phyloP scores from a whole-genome alignment of 2,888 invertebrate species.

The Cetonia aurata region DNA sequence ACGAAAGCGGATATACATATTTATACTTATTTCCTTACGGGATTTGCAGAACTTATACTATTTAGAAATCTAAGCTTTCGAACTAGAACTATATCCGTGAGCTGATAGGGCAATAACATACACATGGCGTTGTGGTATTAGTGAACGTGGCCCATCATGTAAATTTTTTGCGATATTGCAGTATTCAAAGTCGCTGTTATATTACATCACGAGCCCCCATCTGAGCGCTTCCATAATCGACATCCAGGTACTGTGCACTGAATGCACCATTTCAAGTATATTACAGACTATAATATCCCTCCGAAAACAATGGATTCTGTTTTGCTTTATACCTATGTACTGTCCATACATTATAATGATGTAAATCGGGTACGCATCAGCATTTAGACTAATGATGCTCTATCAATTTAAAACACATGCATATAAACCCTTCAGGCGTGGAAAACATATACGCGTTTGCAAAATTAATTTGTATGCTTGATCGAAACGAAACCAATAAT shows the following conservation, averaged over 20 bases:
- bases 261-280: constrained; percentile 10
- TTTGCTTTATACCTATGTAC: too few relatives aligned
- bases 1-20: too few relatives aligned
- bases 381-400: too few relatives aligned
- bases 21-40: too few relatives aligned
- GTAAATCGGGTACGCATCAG: too few relatives aligned
- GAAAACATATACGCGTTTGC: too few relatives aligned
- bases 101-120: constrained; percentile 49
- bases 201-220: constrained; percentile 38
- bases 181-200: constrained; percentile 51
- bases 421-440: too few relatives aligned
- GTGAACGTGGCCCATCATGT: constrained; percentile 52
- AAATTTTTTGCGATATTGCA: constrained; percentile 56
- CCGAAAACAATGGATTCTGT: too few relatives aligned
- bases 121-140: constrained; percentile 52
- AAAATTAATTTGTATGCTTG: too few relatives aligned
- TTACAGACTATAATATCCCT: neutral
- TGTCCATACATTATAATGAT: too few relatives aligned
- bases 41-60: neutral
- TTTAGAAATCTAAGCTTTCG: constrained; percentile 16
- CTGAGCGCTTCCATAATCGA: constrained; percentile 14
- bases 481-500: too few relatives aligned
- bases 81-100: constrained; percentile 46
- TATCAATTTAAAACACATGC: too few relatives aligned
- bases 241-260: constrained; percentile 19